Evolutionary conservation across 2,888 invertebrate species (phyloP), one percentile per base, ranked within the genome.

Genomic region (Molorchus minor): DNA sequence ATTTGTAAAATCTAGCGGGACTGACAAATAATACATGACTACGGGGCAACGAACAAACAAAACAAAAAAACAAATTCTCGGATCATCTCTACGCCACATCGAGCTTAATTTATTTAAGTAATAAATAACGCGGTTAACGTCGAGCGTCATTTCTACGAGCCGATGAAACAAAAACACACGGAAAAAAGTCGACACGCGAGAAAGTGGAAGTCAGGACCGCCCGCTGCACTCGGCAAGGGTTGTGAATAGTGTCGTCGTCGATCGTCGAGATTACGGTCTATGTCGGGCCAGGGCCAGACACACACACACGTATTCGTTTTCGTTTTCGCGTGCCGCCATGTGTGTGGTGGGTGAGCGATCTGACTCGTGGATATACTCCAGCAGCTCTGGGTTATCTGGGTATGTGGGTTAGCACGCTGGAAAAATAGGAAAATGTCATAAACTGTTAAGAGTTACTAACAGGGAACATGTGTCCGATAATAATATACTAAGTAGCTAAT

Each of bases 181-280:
- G 20, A 40, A 38, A 40, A 36, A 40, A 16, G 17, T 20, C 40
- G 20, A 19, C 40, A 40, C 40, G 40, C 40, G 40, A 40, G 40
- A n/a, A 40, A 40, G 40, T 19, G 36, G 36, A 40, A 13, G 40
- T 19, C n/a, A n/a, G n/a, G 16, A 20, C 20, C 45, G 30, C 12
- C 25, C 29, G n/a, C 16, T 29, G 25, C 29, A 29, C 45, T 30
- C 29, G 16, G 25, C 30, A 45, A 45, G 45, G 45, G 45, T 45
- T 29, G 45, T 45, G 16, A 45, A 45, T 25, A 45, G 45, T 45
- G 45, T 45, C 29, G 45, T 45, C 45, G 13, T n/a, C 45, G 45
- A 45, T 45, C n/a, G n/a, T n/a, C n/a, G n/a, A n/a, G n/a, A n/a
- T n/a, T 45, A 45, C 45, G 21, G 19, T 17, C 20, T 40, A 17